phyloP scores from a whole-genome alignment of 1,140 invertebrate genomes.

The Adoxophyes honmai region DNA sequence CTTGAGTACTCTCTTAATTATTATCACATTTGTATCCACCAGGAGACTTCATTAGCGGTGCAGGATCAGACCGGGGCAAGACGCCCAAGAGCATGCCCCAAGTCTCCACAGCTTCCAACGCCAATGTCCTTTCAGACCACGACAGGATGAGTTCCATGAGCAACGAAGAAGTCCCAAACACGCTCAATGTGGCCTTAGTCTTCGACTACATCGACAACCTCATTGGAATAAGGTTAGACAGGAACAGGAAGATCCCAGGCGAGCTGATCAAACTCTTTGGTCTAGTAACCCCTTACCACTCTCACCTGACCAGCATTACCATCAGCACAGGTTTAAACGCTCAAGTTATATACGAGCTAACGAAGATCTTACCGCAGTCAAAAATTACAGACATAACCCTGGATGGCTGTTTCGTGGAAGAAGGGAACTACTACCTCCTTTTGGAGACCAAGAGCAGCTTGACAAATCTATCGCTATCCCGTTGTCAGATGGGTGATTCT shows the following conservation, averaged over 20 bases:
- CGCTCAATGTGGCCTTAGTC: conserved; percentile 1
- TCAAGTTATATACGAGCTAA: conserved; percentile 18
- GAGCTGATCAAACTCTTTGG: conserved; percentile 20
- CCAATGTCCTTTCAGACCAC: no score
- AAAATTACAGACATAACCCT: conserved; percentile 33
- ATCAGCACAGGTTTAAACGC: conserved; percentile 20
- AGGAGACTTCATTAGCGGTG: neutral
- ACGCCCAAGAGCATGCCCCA: neutral
- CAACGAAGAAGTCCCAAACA: neutral
- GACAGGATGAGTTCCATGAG: conserved; percentile 1
- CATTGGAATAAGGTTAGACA: conserved; percentile 19
- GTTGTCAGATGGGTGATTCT: conserved; percentile 47
- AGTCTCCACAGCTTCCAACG: neutral
- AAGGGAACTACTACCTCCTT: conserved; percentile 46
- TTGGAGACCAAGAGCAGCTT: conserved; percentile 30
- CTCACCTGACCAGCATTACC: conserved; percentile 2
- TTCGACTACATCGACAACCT: conserved; percentile 16
- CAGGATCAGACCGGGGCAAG: neutral
- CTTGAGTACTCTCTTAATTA: no score
- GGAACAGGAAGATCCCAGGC: conserved; percentile 12
- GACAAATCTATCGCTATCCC: conserved; percentile 40
- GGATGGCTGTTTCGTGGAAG: conserved; percentile 34
- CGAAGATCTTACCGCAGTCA: conserved; percentile 10
- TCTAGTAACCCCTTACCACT: conserved; percentile 15
- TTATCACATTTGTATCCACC: neutral